These are phyloP conservation scores for Rotaria socialis DNA, from an alignment of 2,888 invertebrate species.

Conservation along the genomic window DNA sequence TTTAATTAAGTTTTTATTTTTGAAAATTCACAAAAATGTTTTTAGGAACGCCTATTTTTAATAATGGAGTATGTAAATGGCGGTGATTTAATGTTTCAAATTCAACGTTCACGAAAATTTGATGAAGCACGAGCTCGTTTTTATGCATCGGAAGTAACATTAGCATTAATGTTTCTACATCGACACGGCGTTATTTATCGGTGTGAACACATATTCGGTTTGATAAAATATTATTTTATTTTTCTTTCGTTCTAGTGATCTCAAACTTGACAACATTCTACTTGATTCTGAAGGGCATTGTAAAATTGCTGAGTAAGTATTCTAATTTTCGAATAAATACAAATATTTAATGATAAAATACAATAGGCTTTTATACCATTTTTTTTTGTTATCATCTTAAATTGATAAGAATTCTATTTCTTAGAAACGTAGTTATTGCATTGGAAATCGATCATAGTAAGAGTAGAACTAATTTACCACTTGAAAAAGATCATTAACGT, in stretches of 20 bases:
- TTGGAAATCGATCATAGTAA: too few species aligned
- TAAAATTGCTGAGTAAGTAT: conserved; percentile 59
- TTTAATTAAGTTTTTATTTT: neutral
- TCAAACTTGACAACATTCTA: conserved; percentile 95
- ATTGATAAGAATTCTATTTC: too few species aligned
- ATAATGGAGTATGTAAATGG: conserved; percentile 99
- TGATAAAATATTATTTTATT: conserved; percentile 65
- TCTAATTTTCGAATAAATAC: too few species aligned
- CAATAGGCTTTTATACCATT: too few species aligned
- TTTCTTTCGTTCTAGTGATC: conserved; percentile 83
- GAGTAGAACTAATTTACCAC: too few species aligned
- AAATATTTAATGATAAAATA: neutral
- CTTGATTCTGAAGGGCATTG: conserved; percentile 82
- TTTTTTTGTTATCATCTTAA: too few species aligned
- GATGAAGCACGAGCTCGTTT: conserved; percentile 88
- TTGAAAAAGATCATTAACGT: too few species aligned
- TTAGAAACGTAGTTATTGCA: too few species aligned
- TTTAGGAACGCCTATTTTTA: conserved; percentile 83
- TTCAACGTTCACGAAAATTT: conserved; percentile 93
- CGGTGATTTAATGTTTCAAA: conserved; percentile 87
- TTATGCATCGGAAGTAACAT: conserved; percentile 95
- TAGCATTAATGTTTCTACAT: conserved; percentile 93
- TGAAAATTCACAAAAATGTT: neutral
- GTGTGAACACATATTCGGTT: conserved; percentile 53
- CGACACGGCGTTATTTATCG: conserved; percentile 89